Percentiles rank a stretch among this genome's conserved stretches.
Evolutionary conservation across 2,888 invertebrate genomes (phyloP).

Genomic region (Heterodera filipjevi): DNA sequence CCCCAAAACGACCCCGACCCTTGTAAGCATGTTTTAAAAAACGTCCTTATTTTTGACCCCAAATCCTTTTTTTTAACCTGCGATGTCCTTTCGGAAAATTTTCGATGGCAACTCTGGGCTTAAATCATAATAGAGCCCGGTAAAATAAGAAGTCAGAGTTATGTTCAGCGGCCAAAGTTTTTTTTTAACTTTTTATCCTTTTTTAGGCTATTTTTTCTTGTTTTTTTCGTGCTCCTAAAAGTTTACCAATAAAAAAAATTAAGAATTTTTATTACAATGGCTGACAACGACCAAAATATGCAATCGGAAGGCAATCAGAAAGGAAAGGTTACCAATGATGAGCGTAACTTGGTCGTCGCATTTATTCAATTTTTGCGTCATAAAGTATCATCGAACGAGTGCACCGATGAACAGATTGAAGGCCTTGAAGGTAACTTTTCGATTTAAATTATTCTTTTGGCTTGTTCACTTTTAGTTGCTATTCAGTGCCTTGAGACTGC

Average conservation of each 20-base stretch:
- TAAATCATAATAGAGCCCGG: too few species aligned
- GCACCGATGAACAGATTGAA: constrained; percentile 57
- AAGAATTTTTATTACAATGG: background rate
- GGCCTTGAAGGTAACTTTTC: constrained; percentile 63
- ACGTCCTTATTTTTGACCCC: too few species aligned
- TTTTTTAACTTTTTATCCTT: too few species aligned
- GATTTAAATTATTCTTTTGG: too few species aligned
- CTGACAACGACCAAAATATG: background rate
- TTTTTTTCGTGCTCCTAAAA: background rate
- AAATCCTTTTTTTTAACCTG: too few species aligned
- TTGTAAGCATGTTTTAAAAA: too few species aligned
- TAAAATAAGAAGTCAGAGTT: too few species aligned
- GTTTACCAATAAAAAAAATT: background rate
- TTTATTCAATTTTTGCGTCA: constrained; percentile 63
- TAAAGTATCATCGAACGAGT: constrained; percentile 57
- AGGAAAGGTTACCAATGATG: constrained; percentile 47
- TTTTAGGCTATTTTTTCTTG: background rate
- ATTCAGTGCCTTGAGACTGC: constrained; percentile 87
- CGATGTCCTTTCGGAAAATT: too few species aligned
- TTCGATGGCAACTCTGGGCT: too few species aligned
- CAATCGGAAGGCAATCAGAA: constrained; percentile 2
- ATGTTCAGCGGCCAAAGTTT: too few species aligned
- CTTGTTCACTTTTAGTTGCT: constrained; percentile 76
- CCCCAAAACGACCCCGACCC: too few species aligned
- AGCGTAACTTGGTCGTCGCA: constrained; percentile 58